A percentile compares a stretch with the other conserved stretches of the same genome.
phyloP scores from a whole-genome alignment of 2,888 invertebrate species.

The Siphonodentalium dalli region DNA sequence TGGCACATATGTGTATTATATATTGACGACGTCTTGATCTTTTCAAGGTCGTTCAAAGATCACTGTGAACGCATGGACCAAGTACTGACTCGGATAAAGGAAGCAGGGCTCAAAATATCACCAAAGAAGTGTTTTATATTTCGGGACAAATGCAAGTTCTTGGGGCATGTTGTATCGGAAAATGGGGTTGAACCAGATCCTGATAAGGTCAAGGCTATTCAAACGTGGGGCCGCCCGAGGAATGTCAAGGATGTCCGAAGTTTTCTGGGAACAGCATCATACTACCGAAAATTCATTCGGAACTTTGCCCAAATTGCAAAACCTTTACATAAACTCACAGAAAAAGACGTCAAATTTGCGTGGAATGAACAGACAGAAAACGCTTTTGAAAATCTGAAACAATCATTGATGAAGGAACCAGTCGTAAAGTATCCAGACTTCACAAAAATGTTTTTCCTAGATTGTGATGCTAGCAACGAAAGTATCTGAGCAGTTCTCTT shows the following conservation, averaged over 20 bases:
- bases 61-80: not conserved
- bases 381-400: no score
- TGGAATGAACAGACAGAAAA: no score
- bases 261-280: no score
- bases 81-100: not conserved
- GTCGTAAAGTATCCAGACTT: no score
- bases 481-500: conserved; percentile 15
- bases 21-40: conserved; percentile 4
- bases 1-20: conserved; percentile 6
- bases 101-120: conserved; percentile 3
- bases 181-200: conserved; percentile 9
- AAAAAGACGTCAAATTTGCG: no score
- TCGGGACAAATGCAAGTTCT: not conserved
- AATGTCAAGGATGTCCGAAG: not conserved
- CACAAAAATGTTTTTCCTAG: no score
- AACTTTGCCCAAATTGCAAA: not conserved
- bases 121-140: conserved; percentile 5
- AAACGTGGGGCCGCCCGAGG: not conserved
- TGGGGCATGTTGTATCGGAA: conserved; percentile 1
- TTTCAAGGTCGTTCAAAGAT: not conserved
- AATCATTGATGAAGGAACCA: no score
- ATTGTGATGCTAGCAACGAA: no score
- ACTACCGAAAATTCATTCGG: not conserved
- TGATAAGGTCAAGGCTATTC: not conserved
- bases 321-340: no score